phyloP scores from a whole-genome alignment of 2,888 invertebrate species.

The Ophion ellenae region DNA sequence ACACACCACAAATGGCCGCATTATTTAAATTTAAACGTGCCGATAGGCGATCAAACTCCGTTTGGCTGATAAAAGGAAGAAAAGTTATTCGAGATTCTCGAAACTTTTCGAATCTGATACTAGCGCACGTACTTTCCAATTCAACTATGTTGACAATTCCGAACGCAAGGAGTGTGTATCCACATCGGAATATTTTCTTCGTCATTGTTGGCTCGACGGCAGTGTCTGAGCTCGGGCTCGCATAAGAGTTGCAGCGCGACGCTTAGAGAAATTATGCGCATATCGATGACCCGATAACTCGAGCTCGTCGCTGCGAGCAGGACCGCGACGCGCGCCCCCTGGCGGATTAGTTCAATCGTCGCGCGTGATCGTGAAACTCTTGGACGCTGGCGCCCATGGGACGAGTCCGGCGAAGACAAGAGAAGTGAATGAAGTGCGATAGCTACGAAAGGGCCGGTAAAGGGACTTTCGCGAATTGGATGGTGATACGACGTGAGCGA shows the following conservation, averaged over 20 bases:
- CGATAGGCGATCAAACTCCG: not conserved
- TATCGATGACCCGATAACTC: not conserved
- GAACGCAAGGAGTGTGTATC: too few species aligned
- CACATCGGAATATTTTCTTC: not conserved
- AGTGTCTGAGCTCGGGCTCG: not conserved
- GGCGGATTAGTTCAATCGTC: not conserved
- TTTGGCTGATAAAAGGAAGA: not conserved
- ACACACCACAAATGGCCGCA: not conserved
- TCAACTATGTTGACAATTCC: too few species aligned
- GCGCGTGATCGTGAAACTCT: not conserved
- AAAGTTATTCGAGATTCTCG: not conserved
- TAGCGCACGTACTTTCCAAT: not conserved
- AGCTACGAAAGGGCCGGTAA: not conserved
- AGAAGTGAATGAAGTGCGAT: not conserved
- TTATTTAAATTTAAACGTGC: not conserved
- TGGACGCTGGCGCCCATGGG: not conserved
- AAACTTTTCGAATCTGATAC: not conserved
- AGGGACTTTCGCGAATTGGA: slow-evolving; percentile 50
- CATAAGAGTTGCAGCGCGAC: not conserved
- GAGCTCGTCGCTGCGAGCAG: not conserved
- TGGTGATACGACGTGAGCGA: slow-evolving; percentile 48
- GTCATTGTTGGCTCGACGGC: not conserved
- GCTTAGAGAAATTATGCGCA: not conserved
- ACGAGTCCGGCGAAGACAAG: not conserved
- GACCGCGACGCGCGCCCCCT: not conserved